These are phyloP conservation scores for Peribatodes rhomboidaria DNA, from an alignment of 2,888 invertebrate genomes.

Conservation along the genomic window DNA sequence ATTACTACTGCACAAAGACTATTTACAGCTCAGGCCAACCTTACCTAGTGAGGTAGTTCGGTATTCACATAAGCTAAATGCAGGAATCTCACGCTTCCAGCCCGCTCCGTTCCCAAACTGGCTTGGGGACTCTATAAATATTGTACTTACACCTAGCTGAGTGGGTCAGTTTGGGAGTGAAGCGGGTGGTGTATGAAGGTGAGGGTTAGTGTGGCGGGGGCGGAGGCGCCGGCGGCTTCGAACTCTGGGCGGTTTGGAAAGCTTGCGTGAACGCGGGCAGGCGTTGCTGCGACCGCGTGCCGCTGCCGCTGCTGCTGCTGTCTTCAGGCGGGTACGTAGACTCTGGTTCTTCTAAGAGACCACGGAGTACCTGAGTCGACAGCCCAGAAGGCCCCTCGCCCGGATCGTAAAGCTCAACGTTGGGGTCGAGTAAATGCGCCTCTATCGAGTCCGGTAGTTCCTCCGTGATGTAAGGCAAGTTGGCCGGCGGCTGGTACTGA, in stretches of 20 bases:
- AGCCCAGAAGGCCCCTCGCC: constrained; percentile 80
- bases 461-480: constrained; percentile 65
- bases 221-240: constrained; percentile 80
- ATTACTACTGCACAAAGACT: constrained; percentile 74
- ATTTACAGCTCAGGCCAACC: constrained; percentile 80
- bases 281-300: constrained; percentile 69
- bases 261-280: constrained; percentile 83
- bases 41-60: constrained; percentile 85
- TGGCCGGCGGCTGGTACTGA: constrained; percentile 66
- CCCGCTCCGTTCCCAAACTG: constrained; percentile 41
- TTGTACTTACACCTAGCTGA: constrained; percentile 45
- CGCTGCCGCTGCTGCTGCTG: constrained; percentile 66
- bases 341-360: constrained; percentile 68
- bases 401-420: constrained; percentile 68
- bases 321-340: constrained; percentile 67
- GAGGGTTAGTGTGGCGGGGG: constrained; percentile 75
- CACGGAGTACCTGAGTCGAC: constrained; percentile 73
- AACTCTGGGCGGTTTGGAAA: constrained; percentile 80
- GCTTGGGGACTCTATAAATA: constrained; percentile 41
- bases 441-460: constrained; percentile 64
- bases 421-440: constrained; percentile 68
- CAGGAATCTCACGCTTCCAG: constrained; percentile 59
- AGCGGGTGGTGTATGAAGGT: constrained; percentile 35
- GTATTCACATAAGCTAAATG: constrained; percentile 79
- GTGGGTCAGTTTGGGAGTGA: constrained; percentile 40